Base-by-base conservation (phyloP, 1,140 invertebrate species). In the Ostrea denselamellosa region DNA sequence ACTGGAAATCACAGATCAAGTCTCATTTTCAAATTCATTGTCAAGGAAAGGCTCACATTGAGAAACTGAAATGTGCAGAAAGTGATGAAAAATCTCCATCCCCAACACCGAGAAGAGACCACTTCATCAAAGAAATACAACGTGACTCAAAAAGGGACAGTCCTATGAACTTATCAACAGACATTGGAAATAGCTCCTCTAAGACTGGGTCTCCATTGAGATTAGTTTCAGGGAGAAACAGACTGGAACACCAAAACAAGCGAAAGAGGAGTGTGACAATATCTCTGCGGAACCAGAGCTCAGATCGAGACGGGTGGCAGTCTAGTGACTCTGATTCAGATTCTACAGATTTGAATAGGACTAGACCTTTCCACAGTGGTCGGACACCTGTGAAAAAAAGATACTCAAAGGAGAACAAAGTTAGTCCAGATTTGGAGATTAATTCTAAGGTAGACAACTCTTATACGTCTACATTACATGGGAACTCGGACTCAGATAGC, bases 1-100 rank as follows among this genome's bases (percentile, higher is more conserved):
- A 93, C 87, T 93, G 92, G 91, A 93, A 93, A 86, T 92, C 91
- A 77, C 92, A 91, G 34, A 90, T 91, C 8, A 92, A 92, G 83
- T 85, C 91, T 22, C 89, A 90, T 34, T 93, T 93, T 89, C 88
- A 91, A 84, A 89, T 86, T 65, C 93, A 93, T 83, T 93, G 93
- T 85, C 90, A 90, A 58, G 88, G 90, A 54, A 68, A 87, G 4
- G 58, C 85, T 51, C 93, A 93, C 88, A 89, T 90, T 52, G 90
- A 58, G 53, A 90, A 91, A 87, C 91, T 92, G 14, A 85, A 87
- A 9, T 28, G 71, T 51, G 90, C 90, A 34, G 88, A 89, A 68
- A 58, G 19, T n/a, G 88, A 85, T 44, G 51, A 34, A 83, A 83
- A 83, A 53, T 83, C 52, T 83, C 44, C 51, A 17, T 83, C 82